Evolutionary conservation across 2,888 invertebrate genomes (phyloP).

Genomic region (Ochropleura leucogaster): DNA sequence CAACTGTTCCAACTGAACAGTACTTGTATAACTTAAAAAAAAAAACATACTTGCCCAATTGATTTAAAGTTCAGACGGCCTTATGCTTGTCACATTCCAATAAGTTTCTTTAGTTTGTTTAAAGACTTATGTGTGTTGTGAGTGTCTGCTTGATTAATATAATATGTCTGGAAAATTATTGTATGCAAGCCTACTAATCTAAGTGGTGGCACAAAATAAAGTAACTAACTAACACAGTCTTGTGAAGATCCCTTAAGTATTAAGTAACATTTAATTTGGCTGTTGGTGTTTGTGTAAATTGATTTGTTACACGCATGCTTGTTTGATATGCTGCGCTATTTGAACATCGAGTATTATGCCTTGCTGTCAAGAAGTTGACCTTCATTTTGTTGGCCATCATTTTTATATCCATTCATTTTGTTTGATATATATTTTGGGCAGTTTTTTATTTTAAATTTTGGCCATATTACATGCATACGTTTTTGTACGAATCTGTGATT

Average conservation of each 20-base stretch:
- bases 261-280: slow-evolving; percentile 52
- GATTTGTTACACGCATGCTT: slow-evolving; percentile 87
- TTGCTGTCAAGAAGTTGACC: slow-evolving; percentile 98
- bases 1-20: not conserved
- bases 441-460: slow-evolving; percentile 84
- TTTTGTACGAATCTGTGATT: slow-evolving; percentile 83
- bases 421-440: slow-evolving; percentile 90
- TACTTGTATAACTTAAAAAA: not conserved
- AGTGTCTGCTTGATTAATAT: slow-evolving; percentile 29
- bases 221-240: slow-evolving; percentile 44
- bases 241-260: slow-evolving; percentile 26
- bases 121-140: slow-evolving; percentile 23
- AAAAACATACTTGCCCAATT: slow-evolving; percentile 21
- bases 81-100: slow-evolving; percentile 26
- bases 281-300: slow-evolving; percentile 74
- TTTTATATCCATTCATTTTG: slow-evolving; percentile 92
- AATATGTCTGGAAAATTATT: slow-evolving; percentile 9
- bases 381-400: slow-evolving; percentile 97
- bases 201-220: slow-evolving; percentile 55
- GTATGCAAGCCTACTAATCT: slow-evolving; percentile 36
- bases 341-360: slow-evolving; percentile 89
- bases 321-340: slow-evolving; percentile 88
- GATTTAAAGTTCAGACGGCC: slow-evolving; percentile 23
- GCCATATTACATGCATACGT: slow-evolving; percentile 86
- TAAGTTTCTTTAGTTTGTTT: slow-evolving; percentile 16